Evolutionary conservation across 2,888 invertebrate species (phyloP).

Genomic region (Rugalucina vietnamica): DNA sequence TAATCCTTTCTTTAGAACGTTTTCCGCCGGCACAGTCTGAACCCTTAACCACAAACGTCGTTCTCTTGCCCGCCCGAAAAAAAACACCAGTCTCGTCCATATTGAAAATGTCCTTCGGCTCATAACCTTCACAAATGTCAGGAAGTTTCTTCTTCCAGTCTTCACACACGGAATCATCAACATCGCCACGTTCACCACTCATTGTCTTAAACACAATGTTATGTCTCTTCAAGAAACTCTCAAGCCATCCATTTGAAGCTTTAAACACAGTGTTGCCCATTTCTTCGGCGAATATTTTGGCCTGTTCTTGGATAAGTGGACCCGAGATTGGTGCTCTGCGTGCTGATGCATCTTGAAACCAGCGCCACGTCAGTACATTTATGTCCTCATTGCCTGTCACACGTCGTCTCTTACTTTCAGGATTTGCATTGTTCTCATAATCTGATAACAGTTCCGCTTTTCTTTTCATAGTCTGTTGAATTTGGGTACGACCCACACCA

Average conservation of each 20-base stretch:
- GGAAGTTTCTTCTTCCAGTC: conserved; percentile 47
- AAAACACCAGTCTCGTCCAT: conserved; percentile 50
- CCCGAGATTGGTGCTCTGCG: neutral
- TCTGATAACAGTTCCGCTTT: conserved; percentile 45
- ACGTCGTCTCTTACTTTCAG: conserved; percentile 31
- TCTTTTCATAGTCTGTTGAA: conserved; percentile 51
- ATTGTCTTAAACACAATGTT: conserved; percentile 41
- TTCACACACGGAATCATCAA: conserved; percentile 3
- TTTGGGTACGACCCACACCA: conserved; percentile 53
- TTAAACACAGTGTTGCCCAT: neutral
- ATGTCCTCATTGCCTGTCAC: conserved; percentile 45
- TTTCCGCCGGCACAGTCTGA: conserved; percentile 32
- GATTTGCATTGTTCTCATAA: conserved; percentile 38
- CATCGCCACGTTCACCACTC: conserved; percentile 49
- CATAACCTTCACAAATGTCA: conserved; percentile 43
- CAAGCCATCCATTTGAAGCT: conserved; percentile 53
- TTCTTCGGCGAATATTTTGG: neutral
- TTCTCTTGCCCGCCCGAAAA: neutral
- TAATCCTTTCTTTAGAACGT: conserved; percentile 24
- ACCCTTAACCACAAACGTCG: conserved; percentile 20
- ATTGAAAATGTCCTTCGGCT: conserved; percentile 34
- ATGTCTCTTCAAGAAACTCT: conserved; percentile 26
- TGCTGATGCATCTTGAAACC: conserved; percentile 46
- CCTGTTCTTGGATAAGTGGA: conserved; percentile 5
- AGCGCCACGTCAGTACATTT: conserved; percentile 34